A percentile compares a stretch with the other conserved stretches of the same genome.
phyloP scores from a whole-genome alignment of 2,888 invertebrate species.

The Tipula vernalis region DNA sequence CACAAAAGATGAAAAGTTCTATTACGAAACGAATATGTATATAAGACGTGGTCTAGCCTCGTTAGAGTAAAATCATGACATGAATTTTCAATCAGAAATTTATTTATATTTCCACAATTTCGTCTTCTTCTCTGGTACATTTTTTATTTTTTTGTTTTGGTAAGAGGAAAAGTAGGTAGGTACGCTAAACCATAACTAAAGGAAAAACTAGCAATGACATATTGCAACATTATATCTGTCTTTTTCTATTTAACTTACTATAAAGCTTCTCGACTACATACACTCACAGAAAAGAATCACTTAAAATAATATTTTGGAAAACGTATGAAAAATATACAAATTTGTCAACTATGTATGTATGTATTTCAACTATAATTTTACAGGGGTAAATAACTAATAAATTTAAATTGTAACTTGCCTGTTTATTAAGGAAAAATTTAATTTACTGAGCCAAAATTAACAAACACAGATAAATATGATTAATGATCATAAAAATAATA shows the following conservation, averaged over 20 bases:
- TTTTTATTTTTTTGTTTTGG: background rate
- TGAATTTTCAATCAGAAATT: constrained; percentile 9
- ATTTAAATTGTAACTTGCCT: background rate
- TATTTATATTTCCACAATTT: background rate
- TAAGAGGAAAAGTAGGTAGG: background rate
- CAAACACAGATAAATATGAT: background rate
- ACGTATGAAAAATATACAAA: background rate
- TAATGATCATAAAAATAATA: background rate
- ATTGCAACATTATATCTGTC: background rate
- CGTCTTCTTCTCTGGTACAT: background rate
- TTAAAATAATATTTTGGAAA: background rate
- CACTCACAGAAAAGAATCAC: background rate
- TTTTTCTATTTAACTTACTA: background rate
- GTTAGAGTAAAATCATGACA: constrained; percentile 10
- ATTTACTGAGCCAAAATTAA: background rate
- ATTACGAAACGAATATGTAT: constrained; percentile 5
- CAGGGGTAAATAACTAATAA: background rate
- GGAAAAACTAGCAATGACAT: background rate
- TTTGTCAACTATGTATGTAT: background rate
- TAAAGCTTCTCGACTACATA: background rate
- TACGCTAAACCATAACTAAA: background rate
- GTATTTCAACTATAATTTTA: background rate
- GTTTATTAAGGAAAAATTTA: background rate
- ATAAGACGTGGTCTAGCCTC: constrained; percentile 11
- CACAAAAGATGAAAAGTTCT: background rate